A percentile compares a stretch with the other conserved stretches of the same genome.
phyloP scores from a whole-genome alignment of 92 coral and sea anemone genomes.

The Montipora capitata region DNA sequence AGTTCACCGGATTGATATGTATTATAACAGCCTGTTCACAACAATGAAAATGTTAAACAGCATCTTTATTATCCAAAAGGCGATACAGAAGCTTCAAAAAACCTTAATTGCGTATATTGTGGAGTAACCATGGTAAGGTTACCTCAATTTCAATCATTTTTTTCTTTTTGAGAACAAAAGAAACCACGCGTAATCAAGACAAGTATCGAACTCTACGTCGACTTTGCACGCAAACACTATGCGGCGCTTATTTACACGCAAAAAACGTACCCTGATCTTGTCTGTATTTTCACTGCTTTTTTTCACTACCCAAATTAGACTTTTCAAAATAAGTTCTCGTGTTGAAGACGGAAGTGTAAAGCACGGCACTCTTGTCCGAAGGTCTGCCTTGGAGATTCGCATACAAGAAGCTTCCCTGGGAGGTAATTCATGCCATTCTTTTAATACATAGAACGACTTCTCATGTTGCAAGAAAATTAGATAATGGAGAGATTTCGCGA shows the following conservation, averaged over 20 bases:
- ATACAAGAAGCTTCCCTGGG: not conserved
- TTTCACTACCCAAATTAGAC: slow-evolving; percentile 17
- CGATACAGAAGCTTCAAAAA: too few species aligned
- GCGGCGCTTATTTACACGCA: not conserved
- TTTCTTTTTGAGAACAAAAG: not conserved
- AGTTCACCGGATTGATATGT: too few species aligned
- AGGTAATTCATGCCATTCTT: not conserved
- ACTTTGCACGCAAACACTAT: not conserved
- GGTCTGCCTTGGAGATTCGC: not conserved
- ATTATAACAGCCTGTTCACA: too few species aligned
- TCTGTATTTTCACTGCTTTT: slow-evolving; percentile 2
- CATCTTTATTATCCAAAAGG: too few species aligned
- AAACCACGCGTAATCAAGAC: too few species aligned
- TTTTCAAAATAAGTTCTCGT: slow-evolving; percentile 1
- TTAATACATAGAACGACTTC: too few species aligned
- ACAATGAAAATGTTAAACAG: too few species aligned
- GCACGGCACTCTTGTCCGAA: not conserved
- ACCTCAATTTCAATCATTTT: not conserved
- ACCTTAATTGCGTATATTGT: not conserved
- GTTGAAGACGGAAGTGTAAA: not conserved
- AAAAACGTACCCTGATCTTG: not conserved
- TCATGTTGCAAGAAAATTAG: too few species aligned
- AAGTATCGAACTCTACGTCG: not conserved
- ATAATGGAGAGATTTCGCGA: too few species aligned
- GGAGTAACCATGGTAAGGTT: not conserved